Evolutionary conservation across 2,888 invertebrate species (phyloP).

Genomic region (Ichneumoninae sp.): DNA sequence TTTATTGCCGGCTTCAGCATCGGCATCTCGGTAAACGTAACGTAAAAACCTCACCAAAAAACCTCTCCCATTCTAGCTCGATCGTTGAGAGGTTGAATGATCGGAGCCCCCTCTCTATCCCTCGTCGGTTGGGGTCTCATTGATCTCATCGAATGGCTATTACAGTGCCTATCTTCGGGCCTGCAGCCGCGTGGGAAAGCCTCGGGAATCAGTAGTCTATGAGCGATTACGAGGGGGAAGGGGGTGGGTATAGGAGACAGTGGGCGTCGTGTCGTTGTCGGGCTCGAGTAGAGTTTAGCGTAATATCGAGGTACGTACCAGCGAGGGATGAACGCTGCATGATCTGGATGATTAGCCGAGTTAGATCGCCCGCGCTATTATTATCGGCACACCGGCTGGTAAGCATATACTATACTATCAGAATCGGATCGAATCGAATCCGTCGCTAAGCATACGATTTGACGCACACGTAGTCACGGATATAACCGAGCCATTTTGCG

Average conservation of each 20-base stretch:
- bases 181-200: conserved; percentile 57
- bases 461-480: background rate
- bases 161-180: conserved; percentile 62
- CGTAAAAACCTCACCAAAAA: conserved; percentile 55
- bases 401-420: conserved; percentile 49
- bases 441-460: background rate
- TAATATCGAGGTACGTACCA: background rate
- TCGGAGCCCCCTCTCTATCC: conserved; percentile 9
- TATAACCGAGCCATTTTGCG: background rate
- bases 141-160: conserved; percentile 65
- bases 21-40: conserved; percentile 40
- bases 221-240: conserved; percentile 53
- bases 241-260: background rate
- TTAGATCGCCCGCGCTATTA: conserved; percentile 48
- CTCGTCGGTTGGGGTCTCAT: conserved; percentile 48
- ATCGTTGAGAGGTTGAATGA: conserved; percentile 32
- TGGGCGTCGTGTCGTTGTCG: conserved; percentile 3
- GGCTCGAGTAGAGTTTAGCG: conserved; percentile 30
- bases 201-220: conserved; percentile 60
- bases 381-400: conserved; percentile 45
- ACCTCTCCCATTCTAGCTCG: conserved; percentile 2
- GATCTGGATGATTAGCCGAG: conserved; percentile 62
- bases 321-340: conserved; percentile 40
- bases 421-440: conserved; percentile 28
- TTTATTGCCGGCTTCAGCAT: conserved; percentile 32